Evolutionary conservation across 1,140 invertebrate species (phyloP), one percentile per base, ranked within the genome.

Genomic region (Trypoxylus dichotomus): DNA sequence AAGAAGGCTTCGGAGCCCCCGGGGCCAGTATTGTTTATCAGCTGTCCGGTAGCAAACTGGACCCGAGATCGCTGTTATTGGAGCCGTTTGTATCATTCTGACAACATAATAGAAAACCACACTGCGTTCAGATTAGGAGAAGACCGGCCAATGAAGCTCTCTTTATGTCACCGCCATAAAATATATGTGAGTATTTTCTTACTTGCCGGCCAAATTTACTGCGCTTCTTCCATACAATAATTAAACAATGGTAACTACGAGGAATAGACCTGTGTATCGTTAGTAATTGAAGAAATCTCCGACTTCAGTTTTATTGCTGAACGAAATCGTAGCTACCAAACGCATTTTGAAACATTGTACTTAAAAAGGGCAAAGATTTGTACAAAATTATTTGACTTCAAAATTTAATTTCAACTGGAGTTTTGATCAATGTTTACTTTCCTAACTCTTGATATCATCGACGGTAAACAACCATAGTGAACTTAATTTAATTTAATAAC

Each of bases 91-190:
- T 83, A 83, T 83, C 82, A 83, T 83, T 83, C 79, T 83, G 83
- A 83, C 83, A 83, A 83, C 83, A 83, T 83, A 83, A 83, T 83
- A 83, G 83, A 83, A 83, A 83, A 83, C 81, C 81, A 80, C 82
- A 82, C 81, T 81, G 82, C 77, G 81, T 79, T 80, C 78, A 83
- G 82, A 83, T 83, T 83, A 83, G 82, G 80, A 79, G 79, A 24
- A 68, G 24, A 15, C 60, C 19, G 24, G 27, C 24, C 8, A 24
- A 15, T 13, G 60, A 13, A 68, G 80, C 79, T 79, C 81, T 81
- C 82, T 81, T 81, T 81, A 81, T 80, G 81, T 81, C 82, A 82
- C 77, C 73, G 72, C 24, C 27, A 24, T 68, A 27, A 68, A 68
- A 68, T 24, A 24, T 63, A 68, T 68, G 60, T 24, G 60, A 19